Base-by-base conservation (phyloP, 2,888 invertebrate genomes). In the Pristionchus arcanus region DNA sequence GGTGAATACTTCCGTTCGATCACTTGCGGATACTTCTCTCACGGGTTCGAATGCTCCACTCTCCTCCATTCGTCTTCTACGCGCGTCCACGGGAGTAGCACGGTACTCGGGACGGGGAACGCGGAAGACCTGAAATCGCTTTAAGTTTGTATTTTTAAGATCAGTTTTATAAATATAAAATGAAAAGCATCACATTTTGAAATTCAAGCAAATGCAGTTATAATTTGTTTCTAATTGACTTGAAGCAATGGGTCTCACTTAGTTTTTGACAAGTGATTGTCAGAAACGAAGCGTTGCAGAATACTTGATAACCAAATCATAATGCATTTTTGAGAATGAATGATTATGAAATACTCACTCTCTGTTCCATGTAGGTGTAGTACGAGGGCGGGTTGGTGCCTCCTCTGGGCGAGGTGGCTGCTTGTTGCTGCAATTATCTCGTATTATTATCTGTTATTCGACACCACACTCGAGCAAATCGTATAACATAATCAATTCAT, bases 311-410 rank as follows among this genome's bases (percentile, higher is more conserved):
- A n/a, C n/a, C n/a, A n/a, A n/a, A n/a, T n/a, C n/a, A n/a, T n/a
- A n/a, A n/a, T n/a, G n/a, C n/a, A n/a, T n/a, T n/a, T n/a, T n/a
- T n/a, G n/a, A n/a, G n/a, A n/a, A n/a, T n/a, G n/a, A n/a, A n/a
- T n/a, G n/a, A n/a, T n/a, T n/a, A n/a, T n/a, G n/a, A n/a, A 34
- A 16, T 15, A 19, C 71, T 49, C 81, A 83, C 89, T 34, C 66
- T 55, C 66, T 89, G 89, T 34, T 89, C 89, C 89, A 89, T 89
- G 31, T 89, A 89, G 15, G 89, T 89, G n/a, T 89, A 68, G 66
- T 89, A 89, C 13, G 83, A 59, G n/a, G 89, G 89, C 25, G 89
- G 83, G 16, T 37, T 83, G 71, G 55, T 59, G 13, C 37, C 68
- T 89, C 81, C 42, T 31, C 49, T 11, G 28, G 89, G 87, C 5